These are phyloP conservation scores for Fukomys damarensis DNA, from an alignment of 2,113 vertebrate species.

Conservation along the genomic window DNA sequence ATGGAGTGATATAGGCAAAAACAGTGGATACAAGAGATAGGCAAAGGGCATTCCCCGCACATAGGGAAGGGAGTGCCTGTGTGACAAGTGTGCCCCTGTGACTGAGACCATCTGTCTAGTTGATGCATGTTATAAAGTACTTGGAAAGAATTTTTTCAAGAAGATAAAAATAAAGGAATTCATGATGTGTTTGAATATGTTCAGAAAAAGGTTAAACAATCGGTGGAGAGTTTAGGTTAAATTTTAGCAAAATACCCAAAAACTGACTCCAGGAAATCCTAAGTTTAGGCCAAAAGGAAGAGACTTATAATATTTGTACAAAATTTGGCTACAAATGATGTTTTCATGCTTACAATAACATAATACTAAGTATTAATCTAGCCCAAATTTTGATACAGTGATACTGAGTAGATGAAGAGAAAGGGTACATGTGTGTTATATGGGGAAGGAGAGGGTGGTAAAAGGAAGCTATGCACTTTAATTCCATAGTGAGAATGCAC, in stretches of 20 bases:
- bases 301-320: not conserved
- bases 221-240: not conserved
- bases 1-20: not conserved
- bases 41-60: not conserved
- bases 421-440: not conserved
- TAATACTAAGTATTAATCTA: not conserved
- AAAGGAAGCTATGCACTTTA: not conserved
- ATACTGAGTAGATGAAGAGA: not conserved
- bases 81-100: too few species aligned
- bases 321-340: not conserved
- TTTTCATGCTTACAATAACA: not conserved
- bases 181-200: not conserved
- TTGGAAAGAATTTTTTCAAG: not conserved
- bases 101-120: not conserved
- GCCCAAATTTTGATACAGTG: not conserved
- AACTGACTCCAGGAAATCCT: not conserved
- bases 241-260: constrained; percentile 10
- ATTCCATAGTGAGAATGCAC: not conserved
- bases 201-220: not conserved
- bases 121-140: not conserved
- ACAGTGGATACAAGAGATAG: not conserved
- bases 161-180: not conserved
- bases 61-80: not conserved
- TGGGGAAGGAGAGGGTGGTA: not conserved
- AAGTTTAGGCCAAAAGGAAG: constrained; percentile 3